phyloP scores from a whole-genome alignment of 2,888 invertebrate genomes.

The Tetramorium bicarinatum region DNA sequence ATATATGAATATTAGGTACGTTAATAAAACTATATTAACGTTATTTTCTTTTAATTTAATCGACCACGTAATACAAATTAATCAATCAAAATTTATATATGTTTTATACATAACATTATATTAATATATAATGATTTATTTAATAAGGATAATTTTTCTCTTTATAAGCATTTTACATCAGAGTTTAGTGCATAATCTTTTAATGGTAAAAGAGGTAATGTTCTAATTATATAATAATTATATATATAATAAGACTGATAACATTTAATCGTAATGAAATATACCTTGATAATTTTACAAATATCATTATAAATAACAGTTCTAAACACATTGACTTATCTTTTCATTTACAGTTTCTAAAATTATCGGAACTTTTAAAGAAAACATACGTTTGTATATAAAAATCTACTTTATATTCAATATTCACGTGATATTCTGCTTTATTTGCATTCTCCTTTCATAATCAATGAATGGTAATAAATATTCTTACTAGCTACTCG shows the following conservation, averaged over 20 bases:
- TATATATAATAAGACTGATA: background rate
- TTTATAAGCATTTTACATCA: background rate
- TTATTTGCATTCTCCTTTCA: background rate
- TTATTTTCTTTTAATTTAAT: conserved; percentile 7
- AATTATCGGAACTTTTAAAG: background rate
- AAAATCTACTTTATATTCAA: background rate
- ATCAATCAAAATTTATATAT: background rate
- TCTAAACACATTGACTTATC: background rate
- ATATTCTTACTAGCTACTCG: background rate
- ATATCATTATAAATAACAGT: background rate
- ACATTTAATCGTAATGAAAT: background rate
- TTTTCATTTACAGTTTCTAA: background rate
- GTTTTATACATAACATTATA: background rate
- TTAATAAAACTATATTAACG: background rate
- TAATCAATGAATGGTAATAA: background rate
- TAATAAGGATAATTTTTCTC: background rate
- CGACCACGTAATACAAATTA: background rate
- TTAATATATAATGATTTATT: background rate
- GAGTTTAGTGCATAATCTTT: background rate
- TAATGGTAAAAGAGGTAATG: background rate
- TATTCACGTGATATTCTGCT: background rate
- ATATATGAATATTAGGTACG: background rate
- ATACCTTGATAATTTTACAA: background rate
- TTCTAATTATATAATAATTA: background rate
- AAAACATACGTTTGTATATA: background rate